phyloP scores from a whole-genome alignment of 2,888 invertebrate species.

The Meganola albula region DNA sequence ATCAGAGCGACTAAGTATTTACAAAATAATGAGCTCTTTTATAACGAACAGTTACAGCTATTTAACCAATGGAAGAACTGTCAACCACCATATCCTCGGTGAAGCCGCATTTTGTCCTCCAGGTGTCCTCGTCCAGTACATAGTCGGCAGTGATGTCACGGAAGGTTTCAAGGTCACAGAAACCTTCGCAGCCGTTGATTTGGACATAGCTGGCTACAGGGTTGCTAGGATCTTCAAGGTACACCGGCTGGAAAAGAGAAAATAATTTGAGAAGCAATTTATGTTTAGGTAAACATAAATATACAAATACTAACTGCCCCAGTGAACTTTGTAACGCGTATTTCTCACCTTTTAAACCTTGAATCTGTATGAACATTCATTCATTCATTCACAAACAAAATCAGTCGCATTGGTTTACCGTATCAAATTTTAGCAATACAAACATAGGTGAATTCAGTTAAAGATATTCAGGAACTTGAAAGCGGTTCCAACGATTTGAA shows the following conservation, averaged over 20 bases:
- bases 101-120: slow-evolving; percentile 34
- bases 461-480: no score
- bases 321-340: no score
- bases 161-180: slow-evolving; percentile 34
- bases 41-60: neutral
- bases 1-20: slow-evolving; percentile 7
- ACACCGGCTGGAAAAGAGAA: slow-evolving; percentile 33
- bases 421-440: no score
- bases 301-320: no score
- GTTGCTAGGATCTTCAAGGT: slow-evolving; percentile 28
- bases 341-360: no score
- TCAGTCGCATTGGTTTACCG: no score
- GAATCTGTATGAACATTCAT: no score
- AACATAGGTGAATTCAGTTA: no score
- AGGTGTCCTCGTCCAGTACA: slow-evolving; percentile 27
- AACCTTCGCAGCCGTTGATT: slow-evolving; percentile 29
- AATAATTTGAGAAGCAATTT: no score
- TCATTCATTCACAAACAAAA: no score
- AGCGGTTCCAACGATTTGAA: no score
- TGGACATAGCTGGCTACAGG: slow-evolving; percentile 26
- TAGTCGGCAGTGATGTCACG: slow-evolving; percentile 25
- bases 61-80: slow-evolving; percentile 27
- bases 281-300: no score
- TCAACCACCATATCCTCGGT: slow-evolving; percentile 26
- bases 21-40: neutral